A percentile compares a stretch with the other conserved stretches of the same genome.
These are phyloP conservation scores for Stegostoma tigrinum DNA, from an alignment of 2,113 vertebrate genomes.

Conservation along the genomic window DNA sequence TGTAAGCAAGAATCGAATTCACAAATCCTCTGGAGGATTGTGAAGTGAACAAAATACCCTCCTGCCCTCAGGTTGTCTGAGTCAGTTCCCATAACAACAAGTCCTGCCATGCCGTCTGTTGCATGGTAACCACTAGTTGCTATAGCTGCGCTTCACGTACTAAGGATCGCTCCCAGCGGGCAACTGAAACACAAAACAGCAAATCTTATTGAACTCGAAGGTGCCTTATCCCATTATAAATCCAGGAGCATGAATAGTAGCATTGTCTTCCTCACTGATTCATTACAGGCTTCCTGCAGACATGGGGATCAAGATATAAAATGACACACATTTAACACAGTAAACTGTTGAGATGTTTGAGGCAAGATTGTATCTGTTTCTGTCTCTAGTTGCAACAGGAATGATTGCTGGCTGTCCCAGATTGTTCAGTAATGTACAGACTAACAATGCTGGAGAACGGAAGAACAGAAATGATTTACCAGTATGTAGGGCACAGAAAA, in stretches of 20 bases:
- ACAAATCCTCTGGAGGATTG: neutral
- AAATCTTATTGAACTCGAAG: neutral
- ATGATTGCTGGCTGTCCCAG: neutral
- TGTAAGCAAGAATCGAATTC: neutral
- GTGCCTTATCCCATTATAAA: neutral
- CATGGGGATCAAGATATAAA: neutral
- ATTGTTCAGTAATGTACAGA: neutral
- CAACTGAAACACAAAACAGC: neutral
- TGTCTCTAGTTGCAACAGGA: neutral
- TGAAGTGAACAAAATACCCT: neutral
- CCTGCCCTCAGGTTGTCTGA: neutral
- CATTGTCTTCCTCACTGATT: neutral
- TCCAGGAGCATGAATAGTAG: neutral
- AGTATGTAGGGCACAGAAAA: too few relatives aligned
- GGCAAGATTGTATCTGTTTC: neutral
- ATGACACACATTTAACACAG: neutral
- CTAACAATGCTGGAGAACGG: too few relatives aligned
- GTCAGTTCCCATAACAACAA: neutral
- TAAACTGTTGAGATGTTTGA: neutral
- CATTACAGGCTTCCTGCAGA: neutral
- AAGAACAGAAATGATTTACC: too few relatives aligned
- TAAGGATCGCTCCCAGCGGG: neutral
- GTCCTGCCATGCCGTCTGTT: neutral
- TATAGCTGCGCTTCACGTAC: neutral
- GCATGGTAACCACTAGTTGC: slow-evolving; percentile 22